These are phyloP conservation scores for Acleris laterana DNA, from an alignment of 2,888 invertebrate genomes.

Conservation along the genomic window DNA sequence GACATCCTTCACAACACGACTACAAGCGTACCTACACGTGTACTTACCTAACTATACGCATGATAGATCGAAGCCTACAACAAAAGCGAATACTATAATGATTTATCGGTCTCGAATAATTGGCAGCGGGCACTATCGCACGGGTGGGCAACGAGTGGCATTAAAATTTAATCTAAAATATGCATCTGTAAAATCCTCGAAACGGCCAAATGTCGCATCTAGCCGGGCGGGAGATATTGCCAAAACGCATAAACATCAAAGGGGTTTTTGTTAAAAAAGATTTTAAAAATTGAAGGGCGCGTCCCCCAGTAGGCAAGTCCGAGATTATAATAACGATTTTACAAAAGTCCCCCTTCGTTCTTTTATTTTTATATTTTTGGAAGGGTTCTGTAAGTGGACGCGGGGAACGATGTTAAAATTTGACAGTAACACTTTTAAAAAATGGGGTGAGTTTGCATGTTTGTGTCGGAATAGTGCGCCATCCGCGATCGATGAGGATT, in stretches of 20 bases:
- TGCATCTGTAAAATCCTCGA: slow-evolving; percentile 77
- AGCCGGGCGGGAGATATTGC: slow-evolving; percentile 78
- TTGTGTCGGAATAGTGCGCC: slow-evolving; percentile 45
- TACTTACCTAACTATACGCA: slow-evolving; percentile 39
- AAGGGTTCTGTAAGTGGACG: slow-evolving; percentile 80
- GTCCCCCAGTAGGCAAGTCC: slow-evolving; percentile 76
- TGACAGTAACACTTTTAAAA: slow-evolving; percentile 73
- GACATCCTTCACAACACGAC: slow-evolving; percentile 28
- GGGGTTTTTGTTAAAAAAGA: slow-evolving; percentile 79
- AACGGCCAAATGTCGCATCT: slow-evolving; percentile 79
- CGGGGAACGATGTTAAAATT: slow-evolving; percentile 71
- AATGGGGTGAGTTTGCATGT: slow-evolving; percentile 70
- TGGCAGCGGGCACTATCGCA: slow-evolving; percentile 45
- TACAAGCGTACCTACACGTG: slow-evolving; percentile 30
- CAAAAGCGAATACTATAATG: slow-evolving; percentile 54
- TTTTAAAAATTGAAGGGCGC: slow-evolving; percentile 82
- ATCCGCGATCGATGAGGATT: slow-evolving; percentile 33
- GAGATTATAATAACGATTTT: slow-evolving; percentile 85
- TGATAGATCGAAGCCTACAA: slow-evolving; percentile 52
- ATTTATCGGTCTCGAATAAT: slow-evolving; percentile 59
- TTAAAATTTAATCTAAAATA: slow-evolving; percentile 79
- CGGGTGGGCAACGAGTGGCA: slow-evolving; percentile 56
- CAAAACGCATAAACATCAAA: slow-evolving; percentile 82
- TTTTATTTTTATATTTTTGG: slow-evolving; percentile 65
- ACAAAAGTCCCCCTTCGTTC: slow-evolving; percentile 71